Base-by-base conservation (phyloP, 2,113 vertebrate species). In the Pipa parva region DNA sequence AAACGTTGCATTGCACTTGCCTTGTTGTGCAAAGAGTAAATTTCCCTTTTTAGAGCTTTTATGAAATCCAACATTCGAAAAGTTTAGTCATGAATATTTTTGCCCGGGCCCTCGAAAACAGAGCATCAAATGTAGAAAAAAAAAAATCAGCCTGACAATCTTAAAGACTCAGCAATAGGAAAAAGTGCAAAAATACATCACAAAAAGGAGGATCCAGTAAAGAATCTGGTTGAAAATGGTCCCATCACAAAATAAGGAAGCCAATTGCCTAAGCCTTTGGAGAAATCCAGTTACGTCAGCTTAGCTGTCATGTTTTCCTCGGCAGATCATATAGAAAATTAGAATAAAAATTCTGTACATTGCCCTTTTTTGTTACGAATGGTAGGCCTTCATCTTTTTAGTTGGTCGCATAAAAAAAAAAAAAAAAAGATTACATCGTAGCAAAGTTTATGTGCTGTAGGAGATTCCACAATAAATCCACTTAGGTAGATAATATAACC, bases 111-210 rank as follows among this genome's bases (percentile, higher is more conserved):
- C 25, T 42, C 48, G 52, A 6, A 70, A 70, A 61, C n/a, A 36
- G 57, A 60, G 46, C 31, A 61, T 45, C 54, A 61, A 70, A 28
- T 61, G 57, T 70, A 61, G 57, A 70, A 70, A 31, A 67, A 60
- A 61, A 49, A 67, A 60, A 61, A 49, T 70, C 66, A 70, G 66
- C 66, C 52, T 61, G 66, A 70, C 57, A 70, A 70, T 70, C 58
- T 27, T 59, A 37, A n/a, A n/a, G 33, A 68, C 48, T 60, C 66
- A 68, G 28, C 50, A 31, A 70, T 45, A 54, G 61, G 57, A 42
- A 70, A 70, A 70, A 70, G 66, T 70, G 66, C 66, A 70, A 70
- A 70, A 70, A 70, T 68, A 60, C 60, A 49, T 70, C 66, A 70
- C 66, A 70, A 70, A 70, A 69, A 70, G 26, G 58, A 49, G 51